A percentile compares a stretch with the other conserved stretches of the same genome.
These are phyloP conservation scores for Lepus timidus DNA, from an alignment of 2,113 vertebrate species.

Conservation along the genomic window DNA sequence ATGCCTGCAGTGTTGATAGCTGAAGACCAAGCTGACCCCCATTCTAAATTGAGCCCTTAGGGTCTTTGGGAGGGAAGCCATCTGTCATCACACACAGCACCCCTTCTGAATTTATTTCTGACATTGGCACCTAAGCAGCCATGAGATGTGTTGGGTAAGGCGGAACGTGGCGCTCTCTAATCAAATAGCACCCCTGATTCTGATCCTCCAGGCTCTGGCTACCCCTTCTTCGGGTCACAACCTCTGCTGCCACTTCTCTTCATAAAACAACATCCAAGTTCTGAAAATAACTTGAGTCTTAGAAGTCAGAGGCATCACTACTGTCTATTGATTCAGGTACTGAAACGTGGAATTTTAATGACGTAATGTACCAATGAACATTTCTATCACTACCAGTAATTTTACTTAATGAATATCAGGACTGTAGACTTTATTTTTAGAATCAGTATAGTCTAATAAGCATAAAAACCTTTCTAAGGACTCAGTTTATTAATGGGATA, in stretches of 20 bases:
- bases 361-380: background rate
- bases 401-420: background rate
- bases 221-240: background rate
- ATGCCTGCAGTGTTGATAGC: background rate
- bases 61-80: background rate
- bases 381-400: background rate
- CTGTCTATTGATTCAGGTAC: background rate
- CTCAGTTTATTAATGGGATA: conserved; percentile 27
- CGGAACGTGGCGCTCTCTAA: background rate
- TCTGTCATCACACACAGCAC: too few relatives aligned
- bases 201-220: too few relatives aligned
- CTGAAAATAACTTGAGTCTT: background rate
- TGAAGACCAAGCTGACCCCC: background rate
- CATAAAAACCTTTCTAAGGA: background rate
- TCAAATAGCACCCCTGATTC: background rate
- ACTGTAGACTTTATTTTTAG: background rate
- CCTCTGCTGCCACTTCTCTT: background rate
- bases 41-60: background rate
- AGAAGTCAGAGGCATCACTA: background rate
- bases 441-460: background rate
- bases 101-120: background rate
- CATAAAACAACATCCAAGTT: background rate
- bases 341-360: conserved; percentile 15
- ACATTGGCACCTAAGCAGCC: background rate
- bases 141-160: background rate